Base-by-base conservation (phyloP, 2,113 vertebrate genomes). In the Illadopsis cleaveri region DNA sequence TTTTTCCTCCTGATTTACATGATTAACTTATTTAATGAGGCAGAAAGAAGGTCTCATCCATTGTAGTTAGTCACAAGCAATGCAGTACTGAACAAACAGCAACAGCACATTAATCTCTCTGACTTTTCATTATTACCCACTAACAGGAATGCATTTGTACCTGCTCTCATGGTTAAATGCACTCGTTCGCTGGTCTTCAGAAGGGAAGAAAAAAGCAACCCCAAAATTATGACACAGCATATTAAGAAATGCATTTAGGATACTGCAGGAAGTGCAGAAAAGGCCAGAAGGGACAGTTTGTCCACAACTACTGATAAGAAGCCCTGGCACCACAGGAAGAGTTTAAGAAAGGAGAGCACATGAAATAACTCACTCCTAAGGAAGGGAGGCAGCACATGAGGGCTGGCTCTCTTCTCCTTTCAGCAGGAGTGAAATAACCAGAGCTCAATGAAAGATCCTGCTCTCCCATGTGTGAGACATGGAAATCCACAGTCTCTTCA, bases 21-120 rank as follows among this genome's bases (percentile, higher is more conserved):
- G 96, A 98, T 98, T 98, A 98, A 98, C 97, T 98, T 98, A 97
- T 96, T 98, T 98, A 98, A 98, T 98, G 98, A 98, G 96, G 96
- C 94, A 98, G 94, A 97, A 97, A 97, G 90, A 96, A 97, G 93
- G 93, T 93, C 94, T 97, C 90, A 92, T 86, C 83, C 84, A 96
- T 94, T 91, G 93, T 97, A 96, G 93, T 97, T 97, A 97, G 93
- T 96, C 91, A 95, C 96, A 95, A 96, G 96, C 84, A 96, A 96
- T 70, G 89, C 93, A 78, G 84, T 84, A 92, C 94, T 96, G 97
- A 92, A 97, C 97, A 98, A 98, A 98, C 60, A 97, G 92, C 91
- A 98, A 95, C 86, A 94, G 61, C 86, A 83, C 97, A 98, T 98
- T 97, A 95, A 97, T 98, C 96, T 97, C 84, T 47, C 86, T 95